Evolutionary conservation across 2,113 vertebrate genomes (phyloP).

Genomic region (Arenaria interpres): DNA sequence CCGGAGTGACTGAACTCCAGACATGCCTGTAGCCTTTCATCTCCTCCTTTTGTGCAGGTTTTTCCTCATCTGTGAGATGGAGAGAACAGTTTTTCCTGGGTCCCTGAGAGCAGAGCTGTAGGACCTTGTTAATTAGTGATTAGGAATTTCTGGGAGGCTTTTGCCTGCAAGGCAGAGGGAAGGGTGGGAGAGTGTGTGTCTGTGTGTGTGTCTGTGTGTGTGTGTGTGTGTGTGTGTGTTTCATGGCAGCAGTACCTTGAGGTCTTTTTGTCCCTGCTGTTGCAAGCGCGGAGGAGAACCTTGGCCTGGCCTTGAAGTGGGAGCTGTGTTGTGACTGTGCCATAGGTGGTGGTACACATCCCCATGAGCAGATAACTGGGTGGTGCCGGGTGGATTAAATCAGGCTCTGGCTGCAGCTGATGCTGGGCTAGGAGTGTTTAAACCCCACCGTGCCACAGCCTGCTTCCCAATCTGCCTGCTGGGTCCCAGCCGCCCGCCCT

Average conservation of each 20-base stretch:
- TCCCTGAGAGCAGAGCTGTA: neutral
- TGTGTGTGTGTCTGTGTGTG: neutral
- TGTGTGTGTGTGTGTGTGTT: neutral
- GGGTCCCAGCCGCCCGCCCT: neutral
- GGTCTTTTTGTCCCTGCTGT: neutral
- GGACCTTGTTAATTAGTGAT: neutral
- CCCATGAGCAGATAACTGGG: accelerated
- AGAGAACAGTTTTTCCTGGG: neutral
- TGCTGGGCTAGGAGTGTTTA: neutral
- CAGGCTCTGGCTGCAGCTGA: neutral
- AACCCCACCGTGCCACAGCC: neutral
- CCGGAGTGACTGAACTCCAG: neutral
- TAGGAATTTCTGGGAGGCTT: neutral
- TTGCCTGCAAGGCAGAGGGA: neutral
- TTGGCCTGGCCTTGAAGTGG: neutral
- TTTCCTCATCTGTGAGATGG: neutral
- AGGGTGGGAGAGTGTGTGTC: neutral
- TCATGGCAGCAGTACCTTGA: neutral
- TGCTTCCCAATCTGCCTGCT: neutral
- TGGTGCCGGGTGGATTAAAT: neutral
- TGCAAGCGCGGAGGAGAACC: neutral
- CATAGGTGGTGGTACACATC: accelerated
- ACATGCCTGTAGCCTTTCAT: no score
- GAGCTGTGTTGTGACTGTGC: neutral
- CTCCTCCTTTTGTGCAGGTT: neutral